Evolutionary conservation across 2,888 invertebrate genomes (phyloP).

Genomic region (Drosophila falleni): DNA sequence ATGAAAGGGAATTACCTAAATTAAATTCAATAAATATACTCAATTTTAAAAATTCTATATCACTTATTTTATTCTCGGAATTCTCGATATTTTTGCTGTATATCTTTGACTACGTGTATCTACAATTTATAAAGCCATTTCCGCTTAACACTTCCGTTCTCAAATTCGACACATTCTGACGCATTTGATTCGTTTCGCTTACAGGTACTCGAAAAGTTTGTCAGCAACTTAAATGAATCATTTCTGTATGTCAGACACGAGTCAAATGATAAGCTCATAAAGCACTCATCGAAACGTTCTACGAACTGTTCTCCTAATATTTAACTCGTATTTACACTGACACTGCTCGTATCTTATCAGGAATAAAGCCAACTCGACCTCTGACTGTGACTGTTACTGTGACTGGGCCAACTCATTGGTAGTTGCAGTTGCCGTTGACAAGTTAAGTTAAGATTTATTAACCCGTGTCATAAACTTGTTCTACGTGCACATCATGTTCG

Average conservation of each 20-base stretch:
- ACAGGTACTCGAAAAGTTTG: slow-evolving; percentile 16
- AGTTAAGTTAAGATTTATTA: slow-evolving; percentile 13
- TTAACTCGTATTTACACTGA: not conserved
- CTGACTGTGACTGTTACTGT: slow-evolving; percentile 4
- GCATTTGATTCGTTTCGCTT: slow-evolving; percentile 35
- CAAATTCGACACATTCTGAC: slow-evolving; percentile 39
- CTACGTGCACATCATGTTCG: slow-evolving; percentile 27
- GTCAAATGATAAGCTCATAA: slow-evolving; percentile 32
- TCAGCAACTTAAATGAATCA: slow-evolving; percentile 35
- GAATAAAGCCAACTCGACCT: slow-evolving; percentile 1
- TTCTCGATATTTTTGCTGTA: not conserved
- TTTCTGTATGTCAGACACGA: slow-evolving; percentile 4
- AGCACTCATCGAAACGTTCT: slow-evolving; percentile 36
- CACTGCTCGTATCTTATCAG: slow-evolving; percentile 43
- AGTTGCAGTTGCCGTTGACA: slow-evolving; percentile 40
- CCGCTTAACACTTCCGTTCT: slow-evolving; percentile 54
- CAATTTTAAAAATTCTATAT: too few relatives aligned
- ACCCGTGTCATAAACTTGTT: slow-evolving; percentile 23
- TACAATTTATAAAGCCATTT: slow-evolving; percentile 36
- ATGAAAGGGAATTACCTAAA: too few relatives aligned
- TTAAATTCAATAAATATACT: too few relatives aligned
- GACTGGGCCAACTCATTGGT: slow-evolving; percentile 44
- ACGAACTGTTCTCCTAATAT: not conserved
- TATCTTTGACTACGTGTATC: slow-evolving; percentile 13
- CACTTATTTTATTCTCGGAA: too few relatives aligned